Conservation (phyloP, 2,797 vertebrate species). For the Spatula versicolor region DNA sequence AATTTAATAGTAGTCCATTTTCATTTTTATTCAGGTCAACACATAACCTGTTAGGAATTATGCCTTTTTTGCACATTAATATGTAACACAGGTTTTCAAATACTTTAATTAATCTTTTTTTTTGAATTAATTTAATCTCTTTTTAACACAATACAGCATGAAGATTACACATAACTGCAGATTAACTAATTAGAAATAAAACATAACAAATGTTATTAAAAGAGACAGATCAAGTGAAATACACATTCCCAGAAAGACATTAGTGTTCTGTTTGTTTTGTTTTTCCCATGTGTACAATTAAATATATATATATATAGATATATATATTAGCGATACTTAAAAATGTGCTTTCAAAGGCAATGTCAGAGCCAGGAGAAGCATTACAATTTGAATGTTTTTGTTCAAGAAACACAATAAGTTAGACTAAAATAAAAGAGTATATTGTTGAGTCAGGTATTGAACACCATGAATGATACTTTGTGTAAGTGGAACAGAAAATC, state of each 20-base stretch:
- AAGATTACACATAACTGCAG: constrained; percentile 9
- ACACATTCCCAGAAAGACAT: background rate
- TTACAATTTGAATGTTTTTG: background rate
- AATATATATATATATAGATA: background rate
- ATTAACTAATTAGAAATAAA: constrained; percentile 51
- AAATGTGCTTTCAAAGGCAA: background rate
- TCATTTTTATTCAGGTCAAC: background rate
- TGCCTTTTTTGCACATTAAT: constrained; percentile 12
- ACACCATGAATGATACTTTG: background rate
- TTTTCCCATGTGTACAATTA: background rate
- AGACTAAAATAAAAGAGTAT: background rate
- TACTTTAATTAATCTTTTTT: constrained; percentile 40
- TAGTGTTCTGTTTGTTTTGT: background rate
- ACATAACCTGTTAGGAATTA: background rate
- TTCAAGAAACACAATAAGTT: background rate
- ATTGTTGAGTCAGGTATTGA: background rate
- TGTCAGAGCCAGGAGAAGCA: background rate
- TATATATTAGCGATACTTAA: background rate
- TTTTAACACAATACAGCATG: constrained; percentile 7
- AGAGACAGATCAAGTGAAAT: constrained; percentile 7
- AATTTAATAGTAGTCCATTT: constrained; percentile 7
- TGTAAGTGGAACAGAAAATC: background rate
- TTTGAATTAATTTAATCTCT: constrained; percentile 22
- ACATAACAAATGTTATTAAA: constrained; percentile 7
- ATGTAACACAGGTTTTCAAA: constrained; percentile 12